Evolutionary conservation across 2,888 invertebrate species (phyloP), one percentile per base, ranked within the genome.

Genomic region (Tineola bisselliella): DNA sequence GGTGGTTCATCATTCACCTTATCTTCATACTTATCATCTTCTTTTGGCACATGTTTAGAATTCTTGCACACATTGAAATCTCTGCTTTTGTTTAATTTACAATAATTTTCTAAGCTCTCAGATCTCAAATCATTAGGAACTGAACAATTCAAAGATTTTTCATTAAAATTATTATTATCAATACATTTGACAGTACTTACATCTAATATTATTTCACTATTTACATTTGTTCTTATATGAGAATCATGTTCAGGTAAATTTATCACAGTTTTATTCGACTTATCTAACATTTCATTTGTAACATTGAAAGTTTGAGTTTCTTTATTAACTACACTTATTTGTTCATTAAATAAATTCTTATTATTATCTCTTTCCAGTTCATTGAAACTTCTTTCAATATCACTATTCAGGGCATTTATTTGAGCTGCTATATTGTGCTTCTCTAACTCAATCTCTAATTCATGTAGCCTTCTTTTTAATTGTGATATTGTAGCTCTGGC

Each of bases 61-160:
- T 59, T 64, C 66, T 62, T 74, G 71, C 62, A 65, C 58, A 74
- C 75, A 72, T 75, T 78, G 70, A 67, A 75, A 66, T 87, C 86
- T 74, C 84, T 78, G 75, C 81, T 84, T 74, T 87, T 87, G 73
- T 87, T 87, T 73, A 87, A 76, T 75, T 86, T 87, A 81, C 87
- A 87, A 76, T 82, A 87, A 73, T 87, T 87, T 70, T 84, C 84
- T 68, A 87, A 74, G 79, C 77, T 84, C 63, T 86, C 84, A 86
- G 86, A 86, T 84, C 84, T 87, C 4, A 12, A 18, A 57, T 25
- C 48, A 58, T n/a, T 18, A 44, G 15, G 31, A n/a, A 56, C 18
- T 18, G 60, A 66, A 25, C 25, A 25, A 25, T 66, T 65, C 69
- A 77, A 78, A 73, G 72, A 67, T 76, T 74, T 75, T 68, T 63